Percentiles rank a stretch among this genome's conserved stretches.
Evolutionary conservation across 2,113 vertebrate species (phyloP).

Genomic region (Parus major): DNA sequence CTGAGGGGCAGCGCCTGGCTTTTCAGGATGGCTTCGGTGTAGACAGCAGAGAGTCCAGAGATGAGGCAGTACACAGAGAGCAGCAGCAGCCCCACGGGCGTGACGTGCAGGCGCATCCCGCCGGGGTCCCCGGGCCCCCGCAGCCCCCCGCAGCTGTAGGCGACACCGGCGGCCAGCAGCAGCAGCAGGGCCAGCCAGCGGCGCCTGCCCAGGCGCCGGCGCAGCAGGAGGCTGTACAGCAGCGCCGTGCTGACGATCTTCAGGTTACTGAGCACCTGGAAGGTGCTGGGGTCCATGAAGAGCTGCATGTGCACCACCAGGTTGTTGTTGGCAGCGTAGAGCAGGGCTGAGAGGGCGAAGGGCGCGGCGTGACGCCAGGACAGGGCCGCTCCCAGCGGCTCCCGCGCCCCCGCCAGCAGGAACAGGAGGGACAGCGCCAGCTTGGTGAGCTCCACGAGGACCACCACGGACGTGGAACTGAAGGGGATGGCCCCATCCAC

Average conservation of each 20-base stretch:
- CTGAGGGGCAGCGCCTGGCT: slow-evolving; percentile 85
- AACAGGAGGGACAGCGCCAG: slow-evolving; percentile 77
- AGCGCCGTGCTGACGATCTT: slow-evolving; percentile 90
- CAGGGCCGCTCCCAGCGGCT: background rate
- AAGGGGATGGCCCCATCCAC: slow-evolving; percentile 85
- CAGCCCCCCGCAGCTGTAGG: slow-evolving; percentile 85
- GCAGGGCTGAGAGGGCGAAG: slow-evolving; percentile 86
- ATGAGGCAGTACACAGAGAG: slow-evolving; percentile 84
- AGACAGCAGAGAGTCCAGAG: slow-evolving; percentile 88
- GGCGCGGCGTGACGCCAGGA: slow-evolving; percentile 69
- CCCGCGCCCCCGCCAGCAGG: slow-evolving; percentile 56
- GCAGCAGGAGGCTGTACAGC: slow-evolving; percentile 85
- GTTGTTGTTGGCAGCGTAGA: slow-evolving; percentile 95
- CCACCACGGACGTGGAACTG: slow-evolving; percentile 82
- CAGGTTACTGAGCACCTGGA: slow-evolving; percentile 91
- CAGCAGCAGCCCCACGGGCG: slow-evolving; percentile 80
- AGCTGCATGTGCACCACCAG: slow-evolving; percentile 91
- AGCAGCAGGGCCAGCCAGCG: slow-evolving; percentile 84
- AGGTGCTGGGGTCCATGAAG: slow-evolving; percentile 95
- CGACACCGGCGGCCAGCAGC: slow-evolving; percentile 80
- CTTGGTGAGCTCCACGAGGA: slow-evolving; percentile 87
- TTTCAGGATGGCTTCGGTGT: slow-evolving; percentile 89
- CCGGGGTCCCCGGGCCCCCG: background rate
- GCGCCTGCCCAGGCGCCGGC: slow-evolving; percentile 68
- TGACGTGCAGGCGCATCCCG: slow-evolving; percentile 74